phyloP scores from a whole-genome alignment of 1,140 invertebrate genomes.

The Listronotus oregonensis region DNA sequence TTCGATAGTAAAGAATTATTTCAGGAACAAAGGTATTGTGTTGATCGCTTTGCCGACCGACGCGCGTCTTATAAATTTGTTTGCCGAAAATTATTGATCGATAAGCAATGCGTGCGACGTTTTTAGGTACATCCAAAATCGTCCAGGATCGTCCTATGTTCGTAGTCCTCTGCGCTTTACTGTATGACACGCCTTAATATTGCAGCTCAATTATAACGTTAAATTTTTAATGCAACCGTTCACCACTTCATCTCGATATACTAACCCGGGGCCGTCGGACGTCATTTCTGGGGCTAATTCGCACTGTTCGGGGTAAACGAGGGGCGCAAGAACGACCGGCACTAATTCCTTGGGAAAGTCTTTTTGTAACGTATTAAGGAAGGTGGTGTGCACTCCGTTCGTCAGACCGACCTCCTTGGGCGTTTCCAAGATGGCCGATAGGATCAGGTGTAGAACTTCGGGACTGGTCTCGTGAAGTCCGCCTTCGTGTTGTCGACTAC shows the following conservation, averaged over 20 bases:
- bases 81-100: too few species aligned
- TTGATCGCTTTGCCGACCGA: too few species aligned
- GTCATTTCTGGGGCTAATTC: constrained; percentile 72
- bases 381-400: constrained; percentile 75
- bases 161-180: too few species aligned
- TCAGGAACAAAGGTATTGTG: too few species aligned
- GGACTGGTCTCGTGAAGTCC: constrained; percentile 86
- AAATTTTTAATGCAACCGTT: too few species aligned
- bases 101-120: too few species aligned
- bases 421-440: constrained; percentile 66
- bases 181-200: too few species aligned
- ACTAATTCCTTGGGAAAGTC: constrained; percentile 88
- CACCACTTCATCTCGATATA: not conserved
- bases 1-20: too few species aligned
- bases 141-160: too few species aligned
- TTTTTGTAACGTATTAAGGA: constrained; percentile 77
- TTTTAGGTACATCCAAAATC: too few species aligned
- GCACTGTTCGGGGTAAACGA: constrained; percentile 79
- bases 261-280: constrained; percentile 57
- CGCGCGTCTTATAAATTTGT: too few species aligned
- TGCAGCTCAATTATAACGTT: too few species aligned
- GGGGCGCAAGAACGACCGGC: constrained; percentile 84
- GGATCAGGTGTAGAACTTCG: constrained; percentile 84
- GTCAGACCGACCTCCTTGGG: constrained; percentile 65
- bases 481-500: constrained; percentile 72